Evolutionary conservation across 2,113 vertebrate species (phyloP).

Genomic region (Regulus satrapa): DNA sequence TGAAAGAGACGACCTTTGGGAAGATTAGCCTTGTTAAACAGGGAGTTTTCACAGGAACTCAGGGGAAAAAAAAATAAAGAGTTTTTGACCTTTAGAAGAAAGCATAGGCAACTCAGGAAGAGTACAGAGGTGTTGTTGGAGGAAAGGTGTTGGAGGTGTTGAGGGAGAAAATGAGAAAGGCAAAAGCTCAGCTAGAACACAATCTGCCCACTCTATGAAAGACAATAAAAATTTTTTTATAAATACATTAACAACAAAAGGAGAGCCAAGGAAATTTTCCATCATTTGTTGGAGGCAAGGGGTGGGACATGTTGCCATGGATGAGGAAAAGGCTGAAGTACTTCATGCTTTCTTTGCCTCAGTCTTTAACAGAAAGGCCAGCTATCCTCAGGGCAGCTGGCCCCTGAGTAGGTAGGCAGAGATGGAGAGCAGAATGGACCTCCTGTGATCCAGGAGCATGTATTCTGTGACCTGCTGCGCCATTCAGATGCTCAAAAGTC

Average conservation of each 20-base stretch:
- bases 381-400: background rate
- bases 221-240: background rate
- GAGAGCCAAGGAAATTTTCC: background rate
- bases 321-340: background rate
- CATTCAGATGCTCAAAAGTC: background rate
- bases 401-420: background rate
- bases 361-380: background rate
- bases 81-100: background rate
- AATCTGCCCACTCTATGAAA: background rate
- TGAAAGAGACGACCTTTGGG: background rate
- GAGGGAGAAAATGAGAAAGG: background rate
- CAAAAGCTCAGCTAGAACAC: background rate
- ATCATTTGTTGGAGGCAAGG: background rate
- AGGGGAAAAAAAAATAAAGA: background rate
- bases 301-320: fast-evolving
- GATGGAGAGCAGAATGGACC: background rate
- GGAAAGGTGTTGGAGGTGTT: no score
- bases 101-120: background rate
- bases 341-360: background rate
- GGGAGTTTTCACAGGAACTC: background rate
- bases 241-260: background rate
- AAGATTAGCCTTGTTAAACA: background rate
- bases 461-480: background rate
- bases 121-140: background rate
- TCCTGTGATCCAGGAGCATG: background rate